Conservation (phyloP, 2,888 invertebrate genomes). For the Oxycera nigricornis region DNA sequence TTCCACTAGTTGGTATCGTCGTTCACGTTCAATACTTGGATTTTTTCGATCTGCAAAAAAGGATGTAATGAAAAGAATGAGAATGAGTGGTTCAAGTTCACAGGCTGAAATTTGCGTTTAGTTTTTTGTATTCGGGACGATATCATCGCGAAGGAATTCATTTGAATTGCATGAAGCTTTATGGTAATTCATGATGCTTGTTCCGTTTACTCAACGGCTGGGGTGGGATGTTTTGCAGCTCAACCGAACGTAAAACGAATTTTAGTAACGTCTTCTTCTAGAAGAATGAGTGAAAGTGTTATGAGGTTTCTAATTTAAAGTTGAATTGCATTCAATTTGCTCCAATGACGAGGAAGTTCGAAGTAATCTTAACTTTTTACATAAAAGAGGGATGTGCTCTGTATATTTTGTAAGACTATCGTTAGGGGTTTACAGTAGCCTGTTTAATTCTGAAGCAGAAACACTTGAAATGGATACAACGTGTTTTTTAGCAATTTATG, state of each 20-base stretch:
- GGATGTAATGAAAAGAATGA: not conserved
- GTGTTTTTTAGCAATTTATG: no score
- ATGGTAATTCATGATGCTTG: slow-evolving; percentile 15
- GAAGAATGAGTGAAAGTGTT: no score
- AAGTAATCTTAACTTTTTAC: no score
- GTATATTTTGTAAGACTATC: no score
- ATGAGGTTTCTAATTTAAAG: not conserved
- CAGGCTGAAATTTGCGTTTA: not conserved
- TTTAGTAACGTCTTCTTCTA: no score
- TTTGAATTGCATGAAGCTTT: not conserved
- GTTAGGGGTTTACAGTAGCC: no score
- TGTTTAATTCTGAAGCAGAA: no score
- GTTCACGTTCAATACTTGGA: not conserved
- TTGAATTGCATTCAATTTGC: not conserved
- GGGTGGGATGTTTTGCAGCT: no score
- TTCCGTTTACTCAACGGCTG: not conserved
- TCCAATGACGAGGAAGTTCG: no score
- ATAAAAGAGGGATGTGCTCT: no score
- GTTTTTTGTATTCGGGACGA: not conserved
- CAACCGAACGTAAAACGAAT: no score
- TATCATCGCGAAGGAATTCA: slow-evolving; percentile 2
- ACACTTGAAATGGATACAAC: no score
- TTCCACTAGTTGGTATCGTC: not conserved
- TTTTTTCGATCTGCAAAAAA: not conserved
- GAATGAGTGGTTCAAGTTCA: not conserved